phyloP scores from a whole-genome alignment of 2,797 vertebrate genomes.

The Zenarchopterus dispar region DNA sequence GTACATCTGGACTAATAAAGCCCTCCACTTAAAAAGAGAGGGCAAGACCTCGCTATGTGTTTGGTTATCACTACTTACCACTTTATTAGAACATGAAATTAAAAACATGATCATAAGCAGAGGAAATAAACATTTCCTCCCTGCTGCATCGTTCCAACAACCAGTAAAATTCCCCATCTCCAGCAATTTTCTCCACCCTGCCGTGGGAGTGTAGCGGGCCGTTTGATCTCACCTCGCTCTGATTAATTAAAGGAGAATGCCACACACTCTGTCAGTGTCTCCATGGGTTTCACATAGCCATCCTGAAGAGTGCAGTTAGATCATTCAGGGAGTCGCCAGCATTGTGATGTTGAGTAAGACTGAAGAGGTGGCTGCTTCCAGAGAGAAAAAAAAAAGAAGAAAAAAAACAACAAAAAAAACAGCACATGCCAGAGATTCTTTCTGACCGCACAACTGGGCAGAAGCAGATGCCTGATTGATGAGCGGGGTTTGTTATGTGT shows the following conservation, averaged over 20 bases:
- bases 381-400: constrained; percentile 57
- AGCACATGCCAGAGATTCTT: constrained; percentile 75
- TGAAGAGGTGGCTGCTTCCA: constrained; percentile 68
- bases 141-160: constrained; percentile 6
- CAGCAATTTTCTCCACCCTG: constrained; percentile 15
- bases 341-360: constrained; percentile 64
- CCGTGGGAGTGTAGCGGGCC: constrained; percentile 40
- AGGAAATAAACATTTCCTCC: constrained; percentile 46
- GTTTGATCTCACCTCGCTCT: constrained; percentile 70
- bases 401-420: constrained; percentile 22
- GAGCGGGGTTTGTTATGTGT: constrained; percentile 57
- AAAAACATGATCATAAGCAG: constrained; percentile 47
- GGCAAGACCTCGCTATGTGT: constrained; percentile 28
- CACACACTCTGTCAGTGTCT: constrained; percentile 57
- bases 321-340: constrained; percentile 38
- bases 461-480: constrained; percentile 68
- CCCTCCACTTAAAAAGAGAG: constrained; percentile 52
- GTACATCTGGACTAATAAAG: constrained; percentile 81
- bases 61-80: constrained; percentile 61
- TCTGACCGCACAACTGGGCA: constrained; percentile 68
- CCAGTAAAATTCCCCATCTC: constrained; percentile 13
- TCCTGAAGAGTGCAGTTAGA: constrained; percentile 47
- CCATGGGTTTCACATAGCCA: constrained; percentile 65
- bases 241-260: constrained; percentile 76
- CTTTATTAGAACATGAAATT: constrained; percentile 59